A percentile compares a stretch with the other conserved stretches of the same genome.
phyloP scores from a whole-genome alignment of 2,888 invertebrate genomes.

The Cataglyphis rosenhaueri region DNA sequence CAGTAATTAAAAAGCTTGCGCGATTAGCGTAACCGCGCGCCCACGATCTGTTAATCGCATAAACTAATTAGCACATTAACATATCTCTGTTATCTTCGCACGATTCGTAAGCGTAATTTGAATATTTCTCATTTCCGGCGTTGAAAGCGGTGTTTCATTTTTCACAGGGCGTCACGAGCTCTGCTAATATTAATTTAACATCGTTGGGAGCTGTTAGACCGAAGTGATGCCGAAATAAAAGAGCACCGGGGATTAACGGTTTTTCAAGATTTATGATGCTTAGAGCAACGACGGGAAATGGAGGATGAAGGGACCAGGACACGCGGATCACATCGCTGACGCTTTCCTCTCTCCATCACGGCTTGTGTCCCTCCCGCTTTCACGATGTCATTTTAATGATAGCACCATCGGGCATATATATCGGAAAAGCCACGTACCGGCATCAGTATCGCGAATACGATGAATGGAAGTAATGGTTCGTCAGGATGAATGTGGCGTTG shows the following conservation, averaged over 20 bases:
- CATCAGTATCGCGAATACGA: constrained; percentile 74
- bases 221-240: constrained; percentile 62
- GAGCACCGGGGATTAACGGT: constrained; percentile 67
- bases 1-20: background rate
- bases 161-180: constrained; percentile 45
- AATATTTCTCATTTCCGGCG: constrained; percentile 29
- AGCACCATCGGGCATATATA: constrained; percentile 72
- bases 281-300: constrained; percentile 57
- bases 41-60: background rate
- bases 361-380: constrained; percentile 59
- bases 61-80: constrained; percentile 23
- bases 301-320: constrained; percentile 29
- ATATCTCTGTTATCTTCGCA: constrained; percentile 4
- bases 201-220: constrained; percentile 45
- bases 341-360: constrained; percentile 56
- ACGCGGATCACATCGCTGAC: constrained; percentile 52
- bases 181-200: constrained; percentile 67
- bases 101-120: constrained; percentile 14
- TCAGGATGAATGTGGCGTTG: constrained; percentile 78
- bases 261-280: constrained; percentile 71
- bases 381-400: constrained; percentile 78
- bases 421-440: constrained; percentile 64
- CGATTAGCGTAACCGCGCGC: background rate
- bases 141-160: constrained; percentile 40
- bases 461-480: constrained; percentile 80